Evolutionary conservation across 2,888 invertebrate genomes (phyloP).

Genomic region (Troides aeacus): DNA sequence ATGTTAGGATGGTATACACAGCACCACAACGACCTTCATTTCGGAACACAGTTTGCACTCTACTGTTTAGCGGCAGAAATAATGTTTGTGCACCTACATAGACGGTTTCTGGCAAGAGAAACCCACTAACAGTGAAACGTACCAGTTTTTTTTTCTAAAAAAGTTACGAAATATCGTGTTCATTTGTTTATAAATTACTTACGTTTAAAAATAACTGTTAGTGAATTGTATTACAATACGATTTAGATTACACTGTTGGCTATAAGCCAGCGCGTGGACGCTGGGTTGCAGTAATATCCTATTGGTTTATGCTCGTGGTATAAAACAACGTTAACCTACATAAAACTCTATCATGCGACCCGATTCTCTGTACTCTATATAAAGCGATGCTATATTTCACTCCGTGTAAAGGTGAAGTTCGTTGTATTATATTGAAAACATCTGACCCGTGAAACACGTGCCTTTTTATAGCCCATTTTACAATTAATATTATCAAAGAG

Average conservation of each 20-base stretch:
- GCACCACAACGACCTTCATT: too few species aligned
- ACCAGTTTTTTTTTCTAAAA: too few species aligned
- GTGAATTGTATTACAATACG: constrained; percentile 20
- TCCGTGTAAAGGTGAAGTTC: constrained; percentile 24
- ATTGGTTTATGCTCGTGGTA: constrained; percentile 21
- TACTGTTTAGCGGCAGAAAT: too few species aligned
- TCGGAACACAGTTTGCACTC: too few species aligned
- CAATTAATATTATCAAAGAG: neutral
- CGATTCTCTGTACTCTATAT: constrained; percentile 20
- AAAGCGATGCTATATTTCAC: constrained; percentile 15
- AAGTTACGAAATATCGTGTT: neutral
- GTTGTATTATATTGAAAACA: constrained; percentile 11
- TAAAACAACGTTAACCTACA: constrained; percentile 26
- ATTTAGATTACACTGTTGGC: constrained; percentile 28
- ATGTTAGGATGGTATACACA: too few species aligned
- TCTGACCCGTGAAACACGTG: neutral
- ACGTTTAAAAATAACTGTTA: constrained; percentile 28
- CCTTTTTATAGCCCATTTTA: neutral
- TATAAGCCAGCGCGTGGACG: constrained; percentile 23
- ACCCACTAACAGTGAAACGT: too few species aligned
- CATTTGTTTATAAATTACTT: constrained; percentile 16
- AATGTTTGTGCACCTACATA: too few species aligned
- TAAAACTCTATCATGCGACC: constrained; percentile 26
- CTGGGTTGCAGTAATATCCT: constrained; percentile 29
- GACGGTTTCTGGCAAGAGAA: too few species aligned